These are phyloP conservation scores for Diadumene lineata DNA, from an alignment of 92 coral and sea anemone genomes.

Conservation along the genomic window DNA sequence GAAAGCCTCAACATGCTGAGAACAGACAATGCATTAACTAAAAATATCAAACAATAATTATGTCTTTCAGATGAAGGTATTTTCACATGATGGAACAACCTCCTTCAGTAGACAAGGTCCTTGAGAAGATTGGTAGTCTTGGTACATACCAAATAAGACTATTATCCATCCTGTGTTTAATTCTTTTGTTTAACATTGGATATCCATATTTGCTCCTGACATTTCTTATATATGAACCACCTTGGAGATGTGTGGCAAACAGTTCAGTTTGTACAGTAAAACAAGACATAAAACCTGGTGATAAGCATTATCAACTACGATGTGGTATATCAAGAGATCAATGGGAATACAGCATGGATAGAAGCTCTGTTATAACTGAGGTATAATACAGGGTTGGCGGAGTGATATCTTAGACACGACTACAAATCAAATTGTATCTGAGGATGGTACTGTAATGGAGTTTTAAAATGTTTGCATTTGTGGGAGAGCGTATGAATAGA, in stretches of 20 bases:
- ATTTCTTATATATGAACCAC: conserved; percentile 74
- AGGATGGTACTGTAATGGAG: neutral
- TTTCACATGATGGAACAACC: too few species aligned
- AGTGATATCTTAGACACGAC: neutral
- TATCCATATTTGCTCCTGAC: conserved; percentile 77
- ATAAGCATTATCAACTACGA: conserved; percentile 58
- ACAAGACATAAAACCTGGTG: conserved; percentile 37
- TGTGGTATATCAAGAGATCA: conserved; percentile 70
- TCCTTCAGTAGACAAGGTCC: conserved; percentile 50
- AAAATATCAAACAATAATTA: too few species aligned
- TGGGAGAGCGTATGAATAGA: too few species aligned
- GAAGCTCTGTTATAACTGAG: conserved; percentile 79
- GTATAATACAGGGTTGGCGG: conserved; percentile 18
- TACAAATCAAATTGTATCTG: neutral
- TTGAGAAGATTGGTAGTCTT: conserved; percentile 68
- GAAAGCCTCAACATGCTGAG: too few species aligned
- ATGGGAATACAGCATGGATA: conserved; percentile 67
- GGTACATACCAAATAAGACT: conserved; percentile 69
- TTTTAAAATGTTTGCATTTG: too few species aligned
- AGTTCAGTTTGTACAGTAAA: conserved; percentile 61
- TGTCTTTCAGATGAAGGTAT: neutral
- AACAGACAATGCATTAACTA: too few species aligned
- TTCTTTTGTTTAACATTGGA: conserved; percentile 47
- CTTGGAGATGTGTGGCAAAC: conserved; percentile 72
- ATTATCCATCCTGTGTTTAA: conserved; percentile 39